phyloP scores from a whole-genome alignment of 2,797 vertebrate genomes.

The Muraenolepis orangiensis region DNA sequence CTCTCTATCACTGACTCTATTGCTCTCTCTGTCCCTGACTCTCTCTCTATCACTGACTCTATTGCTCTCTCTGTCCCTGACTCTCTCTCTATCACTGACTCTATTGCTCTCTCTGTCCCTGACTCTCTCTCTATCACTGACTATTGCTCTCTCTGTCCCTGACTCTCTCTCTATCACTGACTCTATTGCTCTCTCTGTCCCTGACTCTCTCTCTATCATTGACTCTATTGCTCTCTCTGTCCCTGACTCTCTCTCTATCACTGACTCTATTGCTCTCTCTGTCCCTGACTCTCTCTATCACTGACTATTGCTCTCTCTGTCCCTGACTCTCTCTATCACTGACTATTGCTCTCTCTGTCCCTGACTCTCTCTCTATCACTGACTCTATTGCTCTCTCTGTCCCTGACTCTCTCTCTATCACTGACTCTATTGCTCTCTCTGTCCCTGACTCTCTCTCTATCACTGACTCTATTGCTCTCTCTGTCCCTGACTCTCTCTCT shows the following conservation, averaged over 20 bases:
- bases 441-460: background rate
- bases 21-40: too few species aligned
- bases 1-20: too few species aligned
- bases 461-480: background rate
- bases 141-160: background rate
- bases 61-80: background rate
- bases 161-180: background rate
- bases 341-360: background rate
- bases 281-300: background rate
- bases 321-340: background rate
- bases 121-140: too few species aligned
- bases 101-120: background rate
- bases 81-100: background rate
- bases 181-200: background rate
- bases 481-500: constrained; percentile 27
- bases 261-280: too few species aligned
- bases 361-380: constrained; percentile 18
- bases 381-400: constrained; percentile 48
- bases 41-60: too few species aligned
- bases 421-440: background rate
- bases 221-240: constrained; percentile 40
- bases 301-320: background rate
- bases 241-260: constrained; percentile 19
- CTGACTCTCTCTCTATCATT: background rate
- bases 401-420: background rate